Percentiles rank a stretch among this genome's conserved stretches.
phyloP scores from a whole-genome alignment of 1,140 invertebrate species.

The Chymomyza costata region DNA sequence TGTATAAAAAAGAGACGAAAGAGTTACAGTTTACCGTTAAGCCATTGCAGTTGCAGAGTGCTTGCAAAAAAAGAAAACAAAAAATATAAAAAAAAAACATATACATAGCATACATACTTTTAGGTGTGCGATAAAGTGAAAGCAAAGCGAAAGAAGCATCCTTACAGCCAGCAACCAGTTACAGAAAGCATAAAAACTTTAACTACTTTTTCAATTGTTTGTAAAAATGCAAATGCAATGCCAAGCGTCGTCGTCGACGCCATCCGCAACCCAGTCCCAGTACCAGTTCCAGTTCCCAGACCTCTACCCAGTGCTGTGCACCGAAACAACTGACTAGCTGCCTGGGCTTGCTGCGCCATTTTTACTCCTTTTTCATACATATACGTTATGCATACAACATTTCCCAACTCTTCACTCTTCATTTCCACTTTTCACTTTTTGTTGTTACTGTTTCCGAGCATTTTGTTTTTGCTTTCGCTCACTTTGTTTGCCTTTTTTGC shows the following conservation, averaged over 20 bases:
- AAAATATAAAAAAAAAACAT: conserved; percentile 27
- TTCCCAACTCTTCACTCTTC: conserved; percentile 7
- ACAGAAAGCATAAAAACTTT: conserved; percentile 55
- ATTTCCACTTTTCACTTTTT: neutral
- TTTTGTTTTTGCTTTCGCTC: conserved; percentile 12
- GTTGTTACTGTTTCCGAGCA: neutral
- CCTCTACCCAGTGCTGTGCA: conserved; percentile 2
- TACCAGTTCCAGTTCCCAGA: conserved; percentile 10
- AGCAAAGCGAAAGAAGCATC: conserved; percentile 13
- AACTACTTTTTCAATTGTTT: conserved; percentile 73
- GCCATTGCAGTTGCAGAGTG: conserved; percentile 48
- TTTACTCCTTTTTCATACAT: conserved; percentile 33
- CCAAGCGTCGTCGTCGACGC: neutral
- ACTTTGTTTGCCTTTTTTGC: conserved; percentile 2
- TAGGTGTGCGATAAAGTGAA: conserved; percentile 46
- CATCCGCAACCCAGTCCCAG: too few species aligned
- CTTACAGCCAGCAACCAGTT: too few species aligned
- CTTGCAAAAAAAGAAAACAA: neutral
- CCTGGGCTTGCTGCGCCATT: conserved; percentile 9
- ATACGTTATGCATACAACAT: conserved; percentile 65
- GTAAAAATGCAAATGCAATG: conserved; percentile 62
- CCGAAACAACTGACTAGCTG: conserved; percentile 29
- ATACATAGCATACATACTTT: conserved; percentile 36
- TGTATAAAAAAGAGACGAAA: neutral
- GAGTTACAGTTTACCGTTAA: conserved; percentile 20